These are phyloP conservation scores for Malacosoma neustria DNA, from an alignment of 2,888 invertebrate genomes.

Conservation along the genomic window DNA sequence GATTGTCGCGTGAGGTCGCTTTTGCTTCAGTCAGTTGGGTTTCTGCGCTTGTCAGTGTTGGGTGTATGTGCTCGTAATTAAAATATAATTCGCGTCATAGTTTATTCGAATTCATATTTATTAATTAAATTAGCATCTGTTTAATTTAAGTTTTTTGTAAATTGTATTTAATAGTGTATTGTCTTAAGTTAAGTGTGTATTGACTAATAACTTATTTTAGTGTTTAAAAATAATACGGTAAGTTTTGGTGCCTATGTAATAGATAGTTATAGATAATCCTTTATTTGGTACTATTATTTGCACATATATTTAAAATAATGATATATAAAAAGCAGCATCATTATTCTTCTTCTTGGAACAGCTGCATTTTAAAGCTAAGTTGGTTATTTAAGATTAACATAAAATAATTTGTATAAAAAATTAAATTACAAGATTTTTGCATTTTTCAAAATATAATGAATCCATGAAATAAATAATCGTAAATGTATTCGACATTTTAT, in stretches of 20 bases:
- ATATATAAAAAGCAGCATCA: no score
- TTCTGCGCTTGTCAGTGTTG: slow-evolving; percentile 58
- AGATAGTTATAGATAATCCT: no score
- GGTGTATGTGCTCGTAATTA: slow-evolving; percentile 49
- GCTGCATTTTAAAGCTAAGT: no score
- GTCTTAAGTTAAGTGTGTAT: slow-evolving; percentile 36
- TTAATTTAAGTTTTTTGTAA: slow-evolving; percentile 17
- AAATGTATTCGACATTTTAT: no score
- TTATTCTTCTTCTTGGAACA: no score
- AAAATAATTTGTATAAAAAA: no score
- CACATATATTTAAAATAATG: no score
- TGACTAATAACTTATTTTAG: slow-evolving; percentile 27
- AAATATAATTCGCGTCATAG: slow-evolving; percentile 52
- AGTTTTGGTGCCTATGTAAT: slow-evolving; percentile 28
- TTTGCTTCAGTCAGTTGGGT: slow-evolving; percentile 72
- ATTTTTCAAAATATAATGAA: no score
- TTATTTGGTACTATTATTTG: no score
- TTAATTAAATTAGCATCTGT: slow-evolving; percentile 28
- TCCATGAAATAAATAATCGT: no score
- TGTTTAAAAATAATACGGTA: slow-evolving; percentile 41
- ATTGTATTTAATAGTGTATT: slow-evolving; percentile 35
- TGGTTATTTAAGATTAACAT: no score
- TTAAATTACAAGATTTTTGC: no score
- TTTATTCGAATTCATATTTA: slow-evolving; percentile 32
- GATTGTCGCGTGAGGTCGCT: slow-evolving; percentile 39